Percentiles rank a stretch among this genome's conserved stretches.
These are phyloP conservation scores for Zonotrichia leucophrys DNA, from an alignment of 2,113 vertebrate genomes.

Conservation along the genomic window DNA sequence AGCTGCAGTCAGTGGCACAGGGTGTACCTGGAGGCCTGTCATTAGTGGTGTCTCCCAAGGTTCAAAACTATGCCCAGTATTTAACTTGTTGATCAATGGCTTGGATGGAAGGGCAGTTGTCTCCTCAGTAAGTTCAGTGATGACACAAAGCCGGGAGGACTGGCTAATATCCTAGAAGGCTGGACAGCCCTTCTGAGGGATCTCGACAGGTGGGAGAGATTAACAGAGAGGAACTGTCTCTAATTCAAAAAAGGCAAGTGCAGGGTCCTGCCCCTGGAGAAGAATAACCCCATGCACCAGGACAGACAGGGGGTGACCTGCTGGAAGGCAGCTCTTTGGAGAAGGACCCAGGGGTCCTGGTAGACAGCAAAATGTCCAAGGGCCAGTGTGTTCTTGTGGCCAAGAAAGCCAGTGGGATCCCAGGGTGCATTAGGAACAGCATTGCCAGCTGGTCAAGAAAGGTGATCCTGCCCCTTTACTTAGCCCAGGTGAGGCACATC, in stretches of 20 bases:
- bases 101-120: neutral
- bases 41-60: neutral
- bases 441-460: neutral
- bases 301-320: neutral
- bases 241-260: neutral
- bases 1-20: neutral
- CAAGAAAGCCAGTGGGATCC: neutral
- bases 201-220: fast-evolving
- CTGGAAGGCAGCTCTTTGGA: neutral
- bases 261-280: neutral
- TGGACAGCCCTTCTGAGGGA: neutral
- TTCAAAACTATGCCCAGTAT: neutral
- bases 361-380: neutral
- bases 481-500: neutral
- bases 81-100: neutral
- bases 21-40: neutral
- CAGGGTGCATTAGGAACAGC: neutral
- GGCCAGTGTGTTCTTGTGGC: neutral
- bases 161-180: too few species aligned
- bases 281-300: neutral
- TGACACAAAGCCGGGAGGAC: neutral
- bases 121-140: neutral
- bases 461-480: neutral
- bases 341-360: fast-evolving
- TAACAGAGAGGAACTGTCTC: neutral